phyloP scores from a whole-genome alignment of 2,113 vertebrate species.

The Mesocricetus auratus region DNA sequence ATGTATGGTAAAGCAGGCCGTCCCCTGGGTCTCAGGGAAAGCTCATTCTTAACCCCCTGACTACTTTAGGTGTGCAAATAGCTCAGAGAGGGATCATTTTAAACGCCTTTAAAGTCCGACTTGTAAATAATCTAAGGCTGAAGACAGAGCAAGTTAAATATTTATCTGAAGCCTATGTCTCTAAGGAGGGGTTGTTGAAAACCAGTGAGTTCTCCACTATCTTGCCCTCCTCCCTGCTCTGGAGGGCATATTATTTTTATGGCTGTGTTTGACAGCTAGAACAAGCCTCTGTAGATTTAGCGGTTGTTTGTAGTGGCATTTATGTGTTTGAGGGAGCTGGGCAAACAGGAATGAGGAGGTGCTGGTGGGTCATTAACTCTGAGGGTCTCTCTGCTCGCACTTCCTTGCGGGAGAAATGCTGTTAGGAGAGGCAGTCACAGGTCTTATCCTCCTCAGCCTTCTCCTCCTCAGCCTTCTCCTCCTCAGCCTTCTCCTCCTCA shows the following conservation, averaged over 20 bases:
- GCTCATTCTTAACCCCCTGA: not conserved
- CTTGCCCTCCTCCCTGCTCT: constrained; percentile 58
- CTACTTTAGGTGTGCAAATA: constrained; percentile 65
- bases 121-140: constrained; percentile 71
- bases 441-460: not conserved
- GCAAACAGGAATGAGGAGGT: constrained; percentile 75
- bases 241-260: constrained; percentile 81
- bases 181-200: constrained; percentile 82
- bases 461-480: not conserved
- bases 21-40: not conserved
- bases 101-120: constrained; percentile 69
- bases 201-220: constrained; percentile 71
- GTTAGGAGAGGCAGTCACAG: constrained; percentile 35
- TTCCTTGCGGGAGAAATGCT: constrained; percentile 35
- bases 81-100: constrained; percentile 65
- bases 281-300: constrained; percentile 81
- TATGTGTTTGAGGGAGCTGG: constrained; percentile 81
- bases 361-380: constrained; percentile 63
- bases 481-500: not conserved
- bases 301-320: constrained; percentile 83
- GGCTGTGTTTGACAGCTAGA: constrained; percentile 79
- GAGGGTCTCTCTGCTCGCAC: constrained; percentile 41
- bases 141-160: constrained; percentile 68
- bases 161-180: constrained; percentile 78
- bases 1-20: not conserved